Percentiles rank a stretch among this genome's conserved stretches.
Evolutionary conservation across 2,797 vertebrate species (phyloP).

Genomic region (Aratinga solstitialis): DNA sequence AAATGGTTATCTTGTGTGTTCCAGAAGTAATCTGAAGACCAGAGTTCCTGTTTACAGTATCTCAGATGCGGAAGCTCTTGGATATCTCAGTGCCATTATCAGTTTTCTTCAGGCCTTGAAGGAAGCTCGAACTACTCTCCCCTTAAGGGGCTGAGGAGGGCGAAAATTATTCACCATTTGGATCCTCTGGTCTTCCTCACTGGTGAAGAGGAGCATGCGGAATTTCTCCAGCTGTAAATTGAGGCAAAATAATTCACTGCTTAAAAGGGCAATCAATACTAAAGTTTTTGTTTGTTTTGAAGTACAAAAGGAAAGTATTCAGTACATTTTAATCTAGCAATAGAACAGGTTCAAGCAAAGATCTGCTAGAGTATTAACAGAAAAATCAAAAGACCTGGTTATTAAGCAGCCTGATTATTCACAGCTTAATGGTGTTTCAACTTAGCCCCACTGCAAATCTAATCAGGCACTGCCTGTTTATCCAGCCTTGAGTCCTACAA

Average conservation of each 20-base stretch:
- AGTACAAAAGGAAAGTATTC: background rate
- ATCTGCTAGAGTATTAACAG: background rate
- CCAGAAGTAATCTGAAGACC: background rate
- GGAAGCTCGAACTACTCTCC: constrained; percentile 87
- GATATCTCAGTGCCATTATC: background rate
- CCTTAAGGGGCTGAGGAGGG: constrained; percentile 91
- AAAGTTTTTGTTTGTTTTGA: background rate
- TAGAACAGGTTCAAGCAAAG: background rate
- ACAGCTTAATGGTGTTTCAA: background rate
- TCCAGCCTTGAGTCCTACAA: background rate
- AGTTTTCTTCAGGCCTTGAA: constrained; percentile 77
- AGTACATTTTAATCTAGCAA: background rate
- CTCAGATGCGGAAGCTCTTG: constrained; percentile 70
- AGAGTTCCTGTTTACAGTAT: constrained; percentile 5
- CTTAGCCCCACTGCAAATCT: background rate
- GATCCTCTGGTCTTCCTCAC: constrained; percentile 82
- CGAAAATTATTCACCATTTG: constrained; percentile 97
- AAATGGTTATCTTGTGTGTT: background rate
- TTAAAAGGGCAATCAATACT: background rate
- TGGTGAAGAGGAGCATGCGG: constrained; percentile 85
- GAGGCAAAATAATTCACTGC: background rate
- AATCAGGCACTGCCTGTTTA: background rate
- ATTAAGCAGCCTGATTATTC: background rate
- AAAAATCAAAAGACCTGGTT: background rate
- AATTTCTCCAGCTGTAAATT: constrained; percentile 90